Base-by-base conservation (phyloP, 2,888 invertebrate genomes). In the Leistus spinibarbis region DNA sequence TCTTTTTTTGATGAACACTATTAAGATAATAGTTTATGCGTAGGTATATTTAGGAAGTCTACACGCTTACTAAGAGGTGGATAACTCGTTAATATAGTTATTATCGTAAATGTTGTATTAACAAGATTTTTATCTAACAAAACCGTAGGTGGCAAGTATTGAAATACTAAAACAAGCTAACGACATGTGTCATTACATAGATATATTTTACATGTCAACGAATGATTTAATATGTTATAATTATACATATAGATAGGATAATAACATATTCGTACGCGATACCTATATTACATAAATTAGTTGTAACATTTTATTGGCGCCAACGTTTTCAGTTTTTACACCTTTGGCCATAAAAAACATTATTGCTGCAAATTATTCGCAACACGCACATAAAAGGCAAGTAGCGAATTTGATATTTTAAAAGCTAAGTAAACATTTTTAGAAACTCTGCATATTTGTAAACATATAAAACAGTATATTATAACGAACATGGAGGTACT, bases 201-300 rank as follows among this genome's bases (percentile, higher is more conserved):
- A 73, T 73, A 67, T 73, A 62, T 73, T 73, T 73, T 73, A 73
- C 67, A 62, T 67, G 73, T 73, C 73, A 73, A 60, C 73, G 67
- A 73, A 73, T 73, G 73, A 73, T 73, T 73, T 73, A 73, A 73
- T 73, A 73, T 67, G 67, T 73, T 73, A 73, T 73, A 73, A 73
- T 73, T 73, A 73, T 73, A 73, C 73, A 73, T 73, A 73, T 73
- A 73, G 73, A 73, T 73, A 67, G 73, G 67, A 73, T 73, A 73
- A 73, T 73, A 62, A 73, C 67, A 73, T 62, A 73, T 73, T 73
- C 62, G 66, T 66, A 73, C 67, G 60, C 23, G 73, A 73, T 73
- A 73, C 60, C 67, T 73, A 67, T 67, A 60, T 60, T 60, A 73
- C 73, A 73, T 73, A 73, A 73, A 73, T 73, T 73, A 73, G 66